These are phyloP conservation scores for Pinna nobilis DNA, from an alignment of 1,140 invertebrate species.

Conservation along the genomic window DNA sequence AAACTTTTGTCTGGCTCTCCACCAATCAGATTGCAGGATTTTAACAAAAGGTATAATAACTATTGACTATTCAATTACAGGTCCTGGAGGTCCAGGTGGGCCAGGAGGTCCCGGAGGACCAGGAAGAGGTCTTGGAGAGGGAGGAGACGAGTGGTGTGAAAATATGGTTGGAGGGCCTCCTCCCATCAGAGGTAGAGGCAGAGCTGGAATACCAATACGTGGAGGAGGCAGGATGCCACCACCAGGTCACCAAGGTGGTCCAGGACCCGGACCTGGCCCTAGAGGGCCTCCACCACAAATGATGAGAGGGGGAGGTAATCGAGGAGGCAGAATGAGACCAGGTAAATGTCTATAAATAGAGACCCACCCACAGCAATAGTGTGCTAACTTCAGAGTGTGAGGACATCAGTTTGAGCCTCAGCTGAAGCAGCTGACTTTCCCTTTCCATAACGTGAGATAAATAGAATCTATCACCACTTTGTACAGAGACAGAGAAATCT, in stretches of 20 bases:
- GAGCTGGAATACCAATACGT: conserved; percentile 40
- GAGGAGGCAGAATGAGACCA: conserved; percentile 29
- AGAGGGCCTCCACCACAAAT: conserved; percentile 30
- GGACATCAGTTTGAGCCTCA: no score
- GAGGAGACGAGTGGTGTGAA: conserved; percentile 37
- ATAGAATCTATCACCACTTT: no score
- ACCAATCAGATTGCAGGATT: no score
- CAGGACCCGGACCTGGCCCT: conserved; percentile 16
- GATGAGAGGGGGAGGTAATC: conserved; percentile 36
- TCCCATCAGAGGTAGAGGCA: conserved; percentile 23
- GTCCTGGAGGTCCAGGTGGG: no score
- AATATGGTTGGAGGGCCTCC: conserved; percentile 46
- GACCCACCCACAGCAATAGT: no score
- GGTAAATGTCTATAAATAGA: no score
- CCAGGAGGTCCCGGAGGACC: conserved; percentile 3
- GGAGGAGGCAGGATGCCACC: conserved; percentile 39
- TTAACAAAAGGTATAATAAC: not conserved
- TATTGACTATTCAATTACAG: not conserved
- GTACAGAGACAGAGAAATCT: no score
- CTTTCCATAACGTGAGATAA: no score
- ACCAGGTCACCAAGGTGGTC: conserved; percentile 8
- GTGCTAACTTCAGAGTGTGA: no score
- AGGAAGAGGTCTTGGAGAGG: conserved; percentile 25
- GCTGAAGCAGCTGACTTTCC: no score
- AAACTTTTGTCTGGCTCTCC: no score